Conservation (phyloP, 2,888 invertebrate genomes). For the Trichopria drosophilae region DNA sequence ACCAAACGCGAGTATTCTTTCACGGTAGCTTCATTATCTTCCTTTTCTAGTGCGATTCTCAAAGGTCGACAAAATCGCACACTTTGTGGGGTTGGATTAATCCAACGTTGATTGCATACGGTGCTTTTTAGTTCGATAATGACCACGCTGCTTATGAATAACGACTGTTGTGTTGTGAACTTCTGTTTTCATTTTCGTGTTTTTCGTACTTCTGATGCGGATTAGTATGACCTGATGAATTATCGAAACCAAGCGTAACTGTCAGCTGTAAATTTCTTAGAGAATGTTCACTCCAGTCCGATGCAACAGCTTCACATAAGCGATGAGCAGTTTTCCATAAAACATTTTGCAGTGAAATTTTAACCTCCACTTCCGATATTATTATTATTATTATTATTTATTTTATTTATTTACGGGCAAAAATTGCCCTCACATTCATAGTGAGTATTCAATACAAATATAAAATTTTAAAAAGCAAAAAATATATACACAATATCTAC, state of each 20-base stretch:
- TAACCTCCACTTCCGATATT: conserved; percentile 4
- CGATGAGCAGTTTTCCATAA: conserved; percentile 1
- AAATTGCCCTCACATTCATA: too few relatives aligned
- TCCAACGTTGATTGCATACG: neutral
- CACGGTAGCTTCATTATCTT: neutral
- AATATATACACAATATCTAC: too few relatives aligned
- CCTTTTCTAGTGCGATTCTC: conserved; percentile 2
- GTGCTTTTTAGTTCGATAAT: neutral
- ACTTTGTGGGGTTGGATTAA: too few relatives aligned
- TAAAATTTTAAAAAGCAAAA: too few relatives aligned
- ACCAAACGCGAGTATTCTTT: too few relatives aligned
- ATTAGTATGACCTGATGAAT: conserved; percentile 1
- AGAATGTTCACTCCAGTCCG: conserved; percentile 1
- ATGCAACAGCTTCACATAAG: too few relatives aligned
- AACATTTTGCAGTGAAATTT: neutral
- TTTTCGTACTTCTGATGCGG: conserved; percentile 1
- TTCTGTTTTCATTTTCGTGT: neutral
- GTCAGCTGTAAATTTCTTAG: neutral
- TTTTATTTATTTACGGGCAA: too few relatives aligned
- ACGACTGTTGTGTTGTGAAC: neutral
- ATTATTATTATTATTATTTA: too few relatives aligned
- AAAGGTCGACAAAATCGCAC: too few relatives aligned
- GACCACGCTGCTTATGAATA: neutral
- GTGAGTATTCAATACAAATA: too few relatives aligned
- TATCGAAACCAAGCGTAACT: neutral